Evolutionary conservation across 2,888 invertebrate species (phyloP), one percentile per base, ranked within the genome.

Genomic region (Prenolepis imparis): DNA sequence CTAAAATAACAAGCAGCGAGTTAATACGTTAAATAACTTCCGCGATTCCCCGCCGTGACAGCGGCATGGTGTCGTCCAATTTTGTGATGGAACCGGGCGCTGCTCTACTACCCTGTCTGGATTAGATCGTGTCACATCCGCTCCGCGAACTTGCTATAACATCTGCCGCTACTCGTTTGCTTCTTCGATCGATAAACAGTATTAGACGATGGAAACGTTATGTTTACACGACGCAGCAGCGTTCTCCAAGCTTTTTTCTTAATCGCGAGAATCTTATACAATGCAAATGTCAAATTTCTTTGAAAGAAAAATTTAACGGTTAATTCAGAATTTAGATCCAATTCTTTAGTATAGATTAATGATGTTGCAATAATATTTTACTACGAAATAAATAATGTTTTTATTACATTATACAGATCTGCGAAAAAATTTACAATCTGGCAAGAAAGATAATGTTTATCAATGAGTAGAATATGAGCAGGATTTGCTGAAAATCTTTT

Each of bases 1-100:
- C 63, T 84, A 88, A 88, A 89, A 90, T 88, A 90, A 89, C 90
- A 90, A 89, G 84, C 83, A 85, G 68, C 85, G 78, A 86, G 85
- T 82, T 89, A 87, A 90, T 89, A 86, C 85, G 84, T 85, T 83
- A 68, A 68, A 81, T 82, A 89, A 89, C 84, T 89, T 84, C 82
- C 57, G 72, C 85, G 84, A 80, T 89, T 86, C 82, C 67, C 63
- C 80, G 44, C 66, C 44, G 78, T 73, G 74, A 80, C 73, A 80
- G 78, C 59, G 59, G 78, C 59, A 59, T 73, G 59, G 73, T 73
- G 73, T 80, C 78, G 59, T 80, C 73, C 78, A 73, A 80, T 80
- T 80, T 80, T 80, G 73, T 80, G 78, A 80, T 72, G 78, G 78
- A 80, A 59, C 73, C 78, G 78, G 57, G 73, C 44, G 59, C 44